Conservation (phyloP, 1,140 invertebrate genomes). For the Caerostris darwini region DNA sequence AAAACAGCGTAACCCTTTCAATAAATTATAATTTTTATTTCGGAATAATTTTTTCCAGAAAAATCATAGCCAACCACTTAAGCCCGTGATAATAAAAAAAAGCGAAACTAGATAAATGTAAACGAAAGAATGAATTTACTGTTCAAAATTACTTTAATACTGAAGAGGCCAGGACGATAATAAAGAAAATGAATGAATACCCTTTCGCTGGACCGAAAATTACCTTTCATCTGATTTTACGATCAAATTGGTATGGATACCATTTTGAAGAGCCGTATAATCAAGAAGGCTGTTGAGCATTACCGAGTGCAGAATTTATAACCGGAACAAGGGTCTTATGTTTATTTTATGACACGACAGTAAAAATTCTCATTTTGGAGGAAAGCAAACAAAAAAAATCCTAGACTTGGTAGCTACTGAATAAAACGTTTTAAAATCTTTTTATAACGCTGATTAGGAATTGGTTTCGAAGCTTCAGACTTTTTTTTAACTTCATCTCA, state of each 20-base stretch:
- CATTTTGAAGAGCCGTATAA: not conserved
- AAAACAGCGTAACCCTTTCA: no score
- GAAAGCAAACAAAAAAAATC: not conserved
- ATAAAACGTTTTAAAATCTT: not conserved
- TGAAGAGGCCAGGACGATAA: not conserved
- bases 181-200: not conserved
- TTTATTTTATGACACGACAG: conserved; percentile 39
- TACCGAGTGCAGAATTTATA: conserved; percentile 20
- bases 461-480: not conserved
- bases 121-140: not conserved
- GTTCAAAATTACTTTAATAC: not conserved
- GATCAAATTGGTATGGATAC: conserved; percentile 12
- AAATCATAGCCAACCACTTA: not conserved
- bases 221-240: conserved; percentile 13
- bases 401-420: not conserved
- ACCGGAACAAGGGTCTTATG: conserved; percentile 9
- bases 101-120: not conserved
- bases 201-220: not conserved
- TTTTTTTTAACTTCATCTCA: no score
- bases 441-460: conserved; percentile 26
- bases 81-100: not conserved
- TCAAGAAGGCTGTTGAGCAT: not conserved
- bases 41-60: not conserved
- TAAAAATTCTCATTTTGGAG: conserved; percentile 32
- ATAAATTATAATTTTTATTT: not conserved